phyloP scores from a whole-genome alignment of 2,797 vertebrate genomes.

The Miichthys miiuy region DNA sequence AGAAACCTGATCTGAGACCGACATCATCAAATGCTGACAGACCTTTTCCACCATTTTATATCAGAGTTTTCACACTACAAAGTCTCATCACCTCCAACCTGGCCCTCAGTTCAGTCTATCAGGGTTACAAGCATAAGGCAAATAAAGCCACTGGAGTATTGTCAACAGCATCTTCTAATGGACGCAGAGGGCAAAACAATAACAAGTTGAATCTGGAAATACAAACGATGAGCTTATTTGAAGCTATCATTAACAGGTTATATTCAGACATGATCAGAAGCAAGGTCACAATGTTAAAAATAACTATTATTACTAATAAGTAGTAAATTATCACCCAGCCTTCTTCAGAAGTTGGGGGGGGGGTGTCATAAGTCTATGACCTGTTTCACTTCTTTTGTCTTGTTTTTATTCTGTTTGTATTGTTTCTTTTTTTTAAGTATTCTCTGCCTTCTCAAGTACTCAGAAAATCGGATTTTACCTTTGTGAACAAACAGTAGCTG shows the following conservation, averaged over 20 bases:
- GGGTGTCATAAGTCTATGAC: too few relatives aligned
- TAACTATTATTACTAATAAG: background rate
- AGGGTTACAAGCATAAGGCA: background rate
- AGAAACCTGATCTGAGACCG: constrained; percentile 39
- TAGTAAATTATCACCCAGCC: too few relatives aligned
- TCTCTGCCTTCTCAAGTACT: background rate
- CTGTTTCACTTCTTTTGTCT: background rate
- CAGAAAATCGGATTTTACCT: constrained; percentile 77
- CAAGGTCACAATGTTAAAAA: background rate
- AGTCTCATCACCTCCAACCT: constrained; percentile 5
- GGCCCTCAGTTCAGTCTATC: background rate
- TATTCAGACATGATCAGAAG: background rate
- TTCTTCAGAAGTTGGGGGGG: too few relatives aligned
- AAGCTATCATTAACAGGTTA: background rate
- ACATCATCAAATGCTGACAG: constrained; percentile 8
- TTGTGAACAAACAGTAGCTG: constrained; percentile 91
- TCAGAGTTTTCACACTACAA: background rate
- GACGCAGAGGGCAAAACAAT: constrained; percentile 31
- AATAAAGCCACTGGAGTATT: background rate
- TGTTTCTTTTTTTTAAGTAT: background rate
- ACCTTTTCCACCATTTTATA: background rate
- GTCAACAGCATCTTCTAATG: constrained; percentile 54
- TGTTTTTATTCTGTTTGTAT: background rate
- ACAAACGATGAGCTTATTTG: background rate
- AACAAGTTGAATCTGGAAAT: background rate